Evolutionary conservation across 2,888 invertebrate species (phyloP).

Genomic region (Philaethria dido): DNA sequence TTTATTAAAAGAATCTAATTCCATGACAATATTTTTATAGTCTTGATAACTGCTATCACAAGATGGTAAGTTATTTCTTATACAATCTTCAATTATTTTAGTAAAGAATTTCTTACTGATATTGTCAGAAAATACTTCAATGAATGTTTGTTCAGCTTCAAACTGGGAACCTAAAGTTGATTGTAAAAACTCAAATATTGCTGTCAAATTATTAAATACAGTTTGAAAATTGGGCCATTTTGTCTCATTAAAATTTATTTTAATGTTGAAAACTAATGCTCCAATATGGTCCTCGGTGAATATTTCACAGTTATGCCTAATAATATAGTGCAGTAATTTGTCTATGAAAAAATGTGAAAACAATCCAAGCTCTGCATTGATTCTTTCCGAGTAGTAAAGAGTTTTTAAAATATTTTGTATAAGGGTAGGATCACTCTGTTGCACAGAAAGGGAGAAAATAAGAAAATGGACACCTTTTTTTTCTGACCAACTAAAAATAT

Average conservation of each 20-base stretch:
- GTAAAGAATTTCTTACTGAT: constrained; percentile 70
- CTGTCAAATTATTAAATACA: constrained; percentile 74
- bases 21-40: constrained; percentile 71
- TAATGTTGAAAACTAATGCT: constrained; percentile 73
- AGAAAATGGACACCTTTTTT: constrained; percentile 63
- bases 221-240: constrained; percentile 70
- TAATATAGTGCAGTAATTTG: constrained; percentile 68
- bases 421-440: constrained; percentile 69
- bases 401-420: constrained; percentile 72
- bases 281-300: constrained; percentile 73
- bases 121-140: constrained; percentile 70
- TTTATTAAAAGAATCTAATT: constrained; percentile 74
- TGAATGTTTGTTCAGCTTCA: constrained; percentile 67
- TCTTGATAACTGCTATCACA: constrained; percentile 70
- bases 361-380: constrained; percentile 70
- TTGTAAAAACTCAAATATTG: constrained; percentile 76
- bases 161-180: constrained; percentile 72
- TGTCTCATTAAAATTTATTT: constrained; percentile 63
- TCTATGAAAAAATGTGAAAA: constrained; percentile 78
- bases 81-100: constrained; percentile 76
- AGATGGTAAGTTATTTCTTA: constrained; percentile 69
- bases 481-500: constrained; percentile 73
- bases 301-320: constrained; percentile 74
- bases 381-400: constrained; percentile 64
- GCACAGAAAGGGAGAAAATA: constrained; percentile 69